A percentile compares a stretch with the other conserved stretches of the same genome.
Evolutionary conservation across 2,888 invertebrate genomes (phyloP).

Genomic region (Aporophyla lueneburgensis): DNA sequence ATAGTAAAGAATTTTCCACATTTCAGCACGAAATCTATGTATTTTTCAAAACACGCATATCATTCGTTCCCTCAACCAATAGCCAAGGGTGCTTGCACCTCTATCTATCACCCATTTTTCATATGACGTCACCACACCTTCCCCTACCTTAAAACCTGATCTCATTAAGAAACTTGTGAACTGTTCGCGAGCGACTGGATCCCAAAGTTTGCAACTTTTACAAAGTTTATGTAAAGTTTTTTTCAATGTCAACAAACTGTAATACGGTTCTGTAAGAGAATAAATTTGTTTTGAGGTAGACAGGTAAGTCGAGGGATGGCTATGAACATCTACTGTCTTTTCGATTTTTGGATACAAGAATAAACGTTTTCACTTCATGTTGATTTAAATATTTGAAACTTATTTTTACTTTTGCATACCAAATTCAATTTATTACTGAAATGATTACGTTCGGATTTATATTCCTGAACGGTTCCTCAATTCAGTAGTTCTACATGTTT

Average conservation of each 20-base stretch:
- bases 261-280: slow-evolving; percentile 44
- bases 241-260: slow-evolving; percentile 74
- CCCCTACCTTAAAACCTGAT: slow-evolving; percentile 49
- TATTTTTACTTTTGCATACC: background rate
- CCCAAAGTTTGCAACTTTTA: slow-evolving; percentile 62
- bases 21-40: too few species aligned
- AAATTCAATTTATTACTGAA: background rate
- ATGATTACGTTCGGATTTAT: background rate
- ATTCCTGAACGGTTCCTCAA: background rate
- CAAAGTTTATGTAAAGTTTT: slow-evolving; percentile 64
- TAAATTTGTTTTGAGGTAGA: slow-evolving; percentile 44
- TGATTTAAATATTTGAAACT: background rate
- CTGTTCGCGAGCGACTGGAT: slow-evolving; percentile 38
- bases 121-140: slow-evolving; percentile 33
- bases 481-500: background rate
- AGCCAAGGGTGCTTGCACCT: background rate
- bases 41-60: background rate
- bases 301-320: slow-evolving; percentile 8
- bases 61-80: background rate
- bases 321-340: background rate
- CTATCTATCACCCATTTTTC: slow-evolving; percentile 13
- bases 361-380: background rate
- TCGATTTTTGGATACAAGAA: background rate
- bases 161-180: slow-evolving; percentile 53
- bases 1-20: background rate